These are phyloP conservation scores for Habrosyne pyritoides DNA, from an alignment of 2,888 invertebrate species.

Conservation along the genomic window DNA sequence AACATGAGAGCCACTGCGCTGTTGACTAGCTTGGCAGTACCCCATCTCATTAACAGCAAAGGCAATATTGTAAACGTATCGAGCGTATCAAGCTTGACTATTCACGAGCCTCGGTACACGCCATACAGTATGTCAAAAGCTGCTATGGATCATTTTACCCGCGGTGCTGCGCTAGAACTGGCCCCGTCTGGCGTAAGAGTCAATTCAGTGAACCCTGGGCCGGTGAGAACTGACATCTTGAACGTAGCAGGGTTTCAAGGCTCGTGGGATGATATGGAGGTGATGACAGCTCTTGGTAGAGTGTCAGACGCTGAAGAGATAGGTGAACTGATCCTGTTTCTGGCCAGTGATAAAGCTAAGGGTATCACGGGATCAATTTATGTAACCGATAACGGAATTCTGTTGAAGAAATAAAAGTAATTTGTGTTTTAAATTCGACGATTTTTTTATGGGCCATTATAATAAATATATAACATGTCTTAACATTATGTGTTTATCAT, in stretches of 20 bases:
- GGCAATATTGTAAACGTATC: slow-evolving; percentile 48
- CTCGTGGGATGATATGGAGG: slow-evolving; percentile 86
- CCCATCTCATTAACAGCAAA: slow-evolving; percentile 40
- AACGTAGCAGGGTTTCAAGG: slow-evolving; percentile 20
- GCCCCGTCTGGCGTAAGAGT: slow-evolving; percentile 40
- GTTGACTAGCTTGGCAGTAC: slow-evolving; percentile 36
- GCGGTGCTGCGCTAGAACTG: slow-evolving; percentile 38
- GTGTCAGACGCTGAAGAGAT: slow-evolving; percentile 35
- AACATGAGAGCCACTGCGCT: slow-evolving; percentile 37
- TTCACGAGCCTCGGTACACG: slow-evolving; percentile 11
- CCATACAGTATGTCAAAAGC: slow-evolving; percentile 40
- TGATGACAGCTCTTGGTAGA: slow-evolving; percentile 47
- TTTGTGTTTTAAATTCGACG: slow-evolving; percentile 17
- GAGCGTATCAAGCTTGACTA: slow-evolving; percentile 24
- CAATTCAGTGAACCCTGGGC: slow-evolving; percentile 86
- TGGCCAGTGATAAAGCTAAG: slow-evolving; percentile 33
- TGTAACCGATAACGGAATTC: slow-evolving; percentile 31
- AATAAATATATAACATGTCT: no score
- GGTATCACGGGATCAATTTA: slow-evolving; percentile 33
- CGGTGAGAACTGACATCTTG: slow-evolving; percentile 41
- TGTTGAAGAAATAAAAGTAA: neutral
- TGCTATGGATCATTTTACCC: slow-evolving; percentile 40
- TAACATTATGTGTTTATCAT: no score
- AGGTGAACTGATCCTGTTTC: slow-evolving; percentile 28
- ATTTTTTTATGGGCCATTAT: no score